These are phyloP conservation scores for Ceratina calcarata DNA, from an alignment of 1,140 invertebrate species.

Conservation along the genomic window DNA sequence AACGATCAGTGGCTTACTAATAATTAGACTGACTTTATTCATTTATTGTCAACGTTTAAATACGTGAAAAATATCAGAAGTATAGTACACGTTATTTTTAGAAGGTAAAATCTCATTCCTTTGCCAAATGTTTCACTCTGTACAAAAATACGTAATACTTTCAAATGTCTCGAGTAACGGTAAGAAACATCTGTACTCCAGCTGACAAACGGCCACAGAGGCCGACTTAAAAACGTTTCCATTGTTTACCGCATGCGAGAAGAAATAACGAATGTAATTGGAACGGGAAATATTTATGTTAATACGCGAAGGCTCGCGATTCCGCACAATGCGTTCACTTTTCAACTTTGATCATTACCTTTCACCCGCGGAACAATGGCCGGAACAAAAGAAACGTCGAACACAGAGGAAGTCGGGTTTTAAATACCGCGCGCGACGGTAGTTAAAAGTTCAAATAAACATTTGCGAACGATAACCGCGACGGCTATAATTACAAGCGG, in stretches of 20 bases:
- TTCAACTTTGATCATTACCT: background rate
- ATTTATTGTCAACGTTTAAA: too few species aligned
- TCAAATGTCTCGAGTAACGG: background rate
- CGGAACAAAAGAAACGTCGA: background rate
- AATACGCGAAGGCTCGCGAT: background rate
- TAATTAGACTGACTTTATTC: too few species aligned
- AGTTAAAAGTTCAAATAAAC: slow-evolving; percentile 47
- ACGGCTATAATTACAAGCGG: slow-evolving; percentile 24
- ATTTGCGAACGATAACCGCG: slow-evolving; percentile 32
- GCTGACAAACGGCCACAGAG: background rate
- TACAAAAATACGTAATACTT: too few species aligned
- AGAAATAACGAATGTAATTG: background rate
- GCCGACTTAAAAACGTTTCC: background rate
- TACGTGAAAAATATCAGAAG: too few species aligned
- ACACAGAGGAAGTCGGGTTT: too few species aligned
- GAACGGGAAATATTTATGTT: background rate
- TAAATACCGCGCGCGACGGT: background rate
- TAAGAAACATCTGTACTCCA: background rate
- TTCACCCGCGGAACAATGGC: background rate
- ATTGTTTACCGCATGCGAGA: background rate
- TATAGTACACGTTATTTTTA: too few species aligned
- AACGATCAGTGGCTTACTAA: too few species aligned
- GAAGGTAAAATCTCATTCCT: too few species aligned
- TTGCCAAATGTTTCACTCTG: too few species aligned
- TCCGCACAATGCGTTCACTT: background rate